Evolutionary conservation across 1,140 invertebrate species (phyloP).

Genomic region (Parapsyche elsis): DNA sequence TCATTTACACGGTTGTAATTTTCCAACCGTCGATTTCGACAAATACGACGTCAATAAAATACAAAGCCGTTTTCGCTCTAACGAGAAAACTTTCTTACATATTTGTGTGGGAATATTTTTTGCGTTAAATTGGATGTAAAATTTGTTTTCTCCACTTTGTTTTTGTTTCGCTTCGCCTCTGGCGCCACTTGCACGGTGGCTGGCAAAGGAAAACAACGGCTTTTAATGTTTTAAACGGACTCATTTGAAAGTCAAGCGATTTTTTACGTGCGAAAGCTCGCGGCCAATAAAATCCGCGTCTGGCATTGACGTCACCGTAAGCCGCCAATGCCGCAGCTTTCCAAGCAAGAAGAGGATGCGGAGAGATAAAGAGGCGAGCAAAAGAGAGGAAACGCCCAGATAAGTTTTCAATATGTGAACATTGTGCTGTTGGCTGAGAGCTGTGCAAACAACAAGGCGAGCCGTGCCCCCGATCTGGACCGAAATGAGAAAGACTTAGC

Average conservation of each 20-base stretch:
- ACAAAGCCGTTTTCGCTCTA: not conserved
- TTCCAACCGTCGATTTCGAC: no score
- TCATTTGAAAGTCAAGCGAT: constrained; percentile 27
- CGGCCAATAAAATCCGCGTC: constrained; percentile 9
- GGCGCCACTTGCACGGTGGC: not conserved
- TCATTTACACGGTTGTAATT: no score
- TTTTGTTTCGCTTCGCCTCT: not conserved
- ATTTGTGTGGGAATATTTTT: constrained; percentile 4
- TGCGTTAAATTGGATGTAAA: constrained; percentile 28
- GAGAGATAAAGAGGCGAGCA: not conserved
- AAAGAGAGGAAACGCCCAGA: not conserved
- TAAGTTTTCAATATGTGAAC: constrained; percentile 31
- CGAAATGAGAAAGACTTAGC: constrained; percentile 22
- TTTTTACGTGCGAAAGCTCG: not conserved
- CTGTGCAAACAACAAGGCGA: constrained; percentile 10
- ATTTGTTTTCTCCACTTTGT: constrained; percentile 8
- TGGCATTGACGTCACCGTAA: constrained; percentile 1
- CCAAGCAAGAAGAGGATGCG: not conserved
- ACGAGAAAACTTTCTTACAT: constrained; percentile 19
- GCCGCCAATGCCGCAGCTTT: not conserved
- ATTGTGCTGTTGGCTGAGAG: constrained; percentile 21
- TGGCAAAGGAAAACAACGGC: constrained; percentile 21
- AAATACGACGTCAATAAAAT: not conserved
- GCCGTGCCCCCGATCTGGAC: not conserved
- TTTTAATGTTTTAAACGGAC: constrained; percentile 30